Percentiles rank a stretch among this genome's conserved stretches.
Conservation (phyloP, 2,797 vertebrate genomes). For the Pseudochromis fuscus region DNA sequence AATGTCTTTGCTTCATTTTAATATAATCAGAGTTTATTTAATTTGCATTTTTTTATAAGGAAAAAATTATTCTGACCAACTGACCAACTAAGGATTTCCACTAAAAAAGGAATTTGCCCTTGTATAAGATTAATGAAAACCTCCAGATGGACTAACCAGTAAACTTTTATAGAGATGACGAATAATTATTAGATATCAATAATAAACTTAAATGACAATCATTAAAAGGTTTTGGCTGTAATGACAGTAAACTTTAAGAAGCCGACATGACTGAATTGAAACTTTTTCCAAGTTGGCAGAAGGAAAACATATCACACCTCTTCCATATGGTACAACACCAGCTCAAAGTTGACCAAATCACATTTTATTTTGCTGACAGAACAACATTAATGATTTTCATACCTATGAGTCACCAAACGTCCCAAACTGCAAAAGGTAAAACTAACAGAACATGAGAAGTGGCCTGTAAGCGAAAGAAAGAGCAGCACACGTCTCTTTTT, state of each 20-base stretch:
- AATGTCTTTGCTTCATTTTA: too few species aligned
- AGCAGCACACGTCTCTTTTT: conserved; percentile 5
- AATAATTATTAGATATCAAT: too few species aligned
- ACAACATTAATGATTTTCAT: conserved; percentile 14
- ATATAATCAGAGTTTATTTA: too few species aligned
- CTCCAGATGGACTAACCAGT: background rate
- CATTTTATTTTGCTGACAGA: background rate
- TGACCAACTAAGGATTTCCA: background rate
- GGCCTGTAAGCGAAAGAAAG: conserved; percentile 1
- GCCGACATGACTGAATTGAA: background rate
- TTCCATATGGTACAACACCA: background rate
- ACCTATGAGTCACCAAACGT: conserved; percentile 6
- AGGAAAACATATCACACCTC: background rate
- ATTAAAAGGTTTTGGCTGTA: background rate
- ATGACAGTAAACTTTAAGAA: background rate
- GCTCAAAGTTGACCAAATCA: background rate
- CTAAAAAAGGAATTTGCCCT: background rate
- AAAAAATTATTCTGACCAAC: too few species aligned
- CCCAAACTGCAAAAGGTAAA: conserved; percentile 12
- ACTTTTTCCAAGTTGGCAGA: conserved; percentile 8
- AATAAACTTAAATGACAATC: too few species aligned
- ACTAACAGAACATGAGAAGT: conserved; percentile 1
- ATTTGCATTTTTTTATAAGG: conserved; percentile 1
- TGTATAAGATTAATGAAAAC: background rate
- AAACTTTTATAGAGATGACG: background rate